Conservation (phyloP, 2,797 vertebrate species). For the Gymnodraco acuticeps region DNA sequence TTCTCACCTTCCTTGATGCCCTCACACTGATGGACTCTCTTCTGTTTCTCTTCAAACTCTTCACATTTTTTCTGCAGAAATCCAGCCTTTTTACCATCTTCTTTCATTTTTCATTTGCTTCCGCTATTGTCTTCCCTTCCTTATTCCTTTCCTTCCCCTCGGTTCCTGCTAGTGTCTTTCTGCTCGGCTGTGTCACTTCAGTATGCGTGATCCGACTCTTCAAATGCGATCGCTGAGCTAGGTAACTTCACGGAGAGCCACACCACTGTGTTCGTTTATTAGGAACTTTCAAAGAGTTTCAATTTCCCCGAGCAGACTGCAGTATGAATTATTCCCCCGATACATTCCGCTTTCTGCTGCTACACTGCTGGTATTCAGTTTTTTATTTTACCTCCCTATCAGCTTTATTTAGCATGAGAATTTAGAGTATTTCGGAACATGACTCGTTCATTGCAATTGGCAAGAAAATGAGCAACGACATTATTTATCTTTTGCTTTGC, state of each 20-base stretch:
- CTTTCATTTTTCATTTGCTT: neutral
- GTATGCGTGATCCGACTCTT: constrained; percentile 31
- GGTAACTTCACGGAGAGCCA: neutral
- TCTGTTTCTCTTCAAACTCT: neutral
- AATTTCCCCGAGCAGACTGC: constrained; percentile 49
- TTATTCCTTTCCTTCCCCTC: neutral
- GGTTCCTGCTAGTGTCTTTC: neutral
- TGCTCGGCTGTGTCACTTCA: constrained; percentile 21
- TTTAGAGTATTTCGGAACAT: constrained; percentile 13
- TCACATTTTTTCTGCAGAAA: no score
- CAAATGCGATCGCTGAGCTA: neutral
- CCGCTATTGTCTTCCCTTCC: neutral
- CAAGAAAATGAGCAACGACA: constrained; percentile 23
- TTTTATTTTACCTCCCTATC: constrained; percentile 19
- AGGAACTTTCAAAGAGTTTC: constrained; percentile 60
- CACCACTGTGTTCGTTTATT: constrained; percentile 48
- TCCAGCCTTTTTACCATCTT: neutral
- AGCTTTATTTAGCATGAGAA: constrained; percentile 29
- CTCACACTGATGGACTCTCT: neutral
- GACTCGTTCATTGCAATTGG: constrained; percentile 11
- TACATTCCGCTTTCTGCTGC: constrained; percentile 26
- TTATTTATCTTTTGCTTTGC: constrained; percentile 20
- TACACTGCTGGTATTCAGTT: constrained; percentile 12
- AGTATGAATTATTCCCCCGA: constrained; percentile 36
- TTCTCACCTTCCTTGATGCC: neutral